Evolutionary conservation across 2,797 vertebrate genomes (phyloP).

Genomic region (Thaleichthys pacificus): DNA sequence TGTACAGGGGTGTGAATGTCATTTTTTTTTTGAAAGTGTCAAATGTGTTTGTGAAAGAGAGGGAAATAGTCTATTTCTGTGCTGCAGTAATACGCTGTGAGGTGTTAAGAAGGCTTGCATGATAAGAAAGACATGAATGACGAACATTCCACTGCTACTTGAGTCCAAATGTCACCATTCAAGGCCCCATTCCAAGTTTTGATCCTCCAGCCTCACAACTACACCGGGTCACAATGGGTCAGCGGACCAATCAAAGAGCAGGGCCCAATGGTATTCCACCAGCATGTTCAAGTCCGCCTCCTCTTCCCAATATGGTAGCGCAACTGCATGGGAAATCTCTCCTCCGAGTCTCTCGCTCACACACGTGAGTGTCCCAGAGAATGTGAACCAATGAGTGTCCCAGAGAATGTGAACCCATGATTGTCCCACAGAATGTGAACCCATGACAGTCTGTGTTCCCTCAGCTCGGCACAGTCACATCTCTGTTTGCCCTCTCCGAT

Average conservation of each 20-base stretch:
- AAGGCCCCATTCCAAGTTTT: neutral
- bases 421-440: constrained; percentile 27
- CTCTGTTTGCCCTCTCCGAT: constrained; percentile 30
- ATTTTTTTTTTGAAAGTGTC: too few relatives aligned
- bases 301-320: constrained; percentile 47
- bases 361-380: constrained; percentile 25
- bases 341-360: constrained; percentile 21
- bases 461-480: constrained; percentile 9
- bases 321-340: constrained; percentile 42
- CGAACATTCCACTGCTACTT: constrained; percentile 3
- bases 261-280: constrained; percentile 34
- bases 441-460: constrained; percentile 36
- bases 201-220: neutral
- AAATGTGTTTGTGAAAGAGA: neutral
- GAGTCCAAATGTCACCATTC: constrained; percentile 11
- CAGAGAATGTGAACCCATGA: constrained; percentile 17
- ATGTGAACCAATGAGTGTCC: constrained; percentile 33
- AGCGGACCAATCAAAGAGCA: constrained; percentile 5
- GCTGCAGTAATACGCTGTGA: neutral
- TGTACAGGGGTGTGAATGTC: neutral
- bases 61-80: constrained; percentile 1
- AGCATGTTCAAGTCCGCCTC: constrained; percentile 38
- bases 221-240: neutral
- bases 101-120: neutral
- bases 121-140: neutral